Evolutionary conservation across 1,140 invertebrate genomes (phyloP), one percentile per base, ranked within the genome.

Genomic region (Drosophila yakuba): DNA sequence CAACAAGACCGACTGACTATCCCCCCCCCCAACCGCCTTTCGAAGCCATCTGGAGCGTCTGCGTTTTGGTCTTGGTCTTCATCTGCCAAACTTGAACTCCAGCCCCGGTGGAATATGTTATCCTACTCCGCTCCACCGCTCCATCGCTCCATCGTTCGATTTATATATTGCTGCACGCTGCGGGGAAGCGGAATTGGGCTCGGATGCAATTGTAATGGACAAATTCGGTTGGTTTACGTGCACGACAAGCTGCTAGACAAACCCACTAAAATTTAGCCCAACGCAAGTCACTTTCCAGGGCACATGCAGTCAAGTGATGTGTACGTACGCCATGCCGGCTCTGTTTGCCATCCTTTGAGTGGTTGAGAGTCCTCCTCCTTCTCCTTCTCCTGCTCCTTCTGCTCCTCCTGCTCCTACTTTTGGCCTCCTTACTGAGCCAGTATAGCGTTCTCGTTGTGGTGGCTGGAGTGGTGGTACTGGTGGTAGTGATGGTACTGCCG

Each of bases 221-320:
- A 67, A 67, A 67, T 67, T 67, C 61, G 45, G 60, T 67, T 64
- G 63, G 63, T 51, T 64, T 67, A 67, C 63, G 63, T 67, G 63
- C 63, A 67, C 63, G 63, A 67, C 59, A 66, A 63, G 47, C 25
- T 28, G 47, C 59, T 61, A 41, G 59, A 39, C 25, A 52, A 52
- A 14, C 23, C 23, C 15, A 23, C 35, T 7, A 59, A 50, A 59
- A n/a, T 17, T 23, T 35, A 32, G 11, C 25, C 12, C 3, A 14
- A 43, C 17, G 60, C 60, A 62, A 62, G 52, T 62, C 54, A 59
- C 60, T 60, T 60, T 57, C 55, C 60, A 43, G 28, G 55, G 52
- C 17, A 41, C 20, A 32, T 64, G 61, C n/a, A 64, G 60, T 60
- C 39, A 63, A 63, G 56, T 61, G 55, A 60, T 63, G 61, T 60